Evolutionary conservation across 2,888 invertebrate species (phyloP), one percentile per base, ranked within the genome.

Genomic region (Itoplectis maculator): DNA sequence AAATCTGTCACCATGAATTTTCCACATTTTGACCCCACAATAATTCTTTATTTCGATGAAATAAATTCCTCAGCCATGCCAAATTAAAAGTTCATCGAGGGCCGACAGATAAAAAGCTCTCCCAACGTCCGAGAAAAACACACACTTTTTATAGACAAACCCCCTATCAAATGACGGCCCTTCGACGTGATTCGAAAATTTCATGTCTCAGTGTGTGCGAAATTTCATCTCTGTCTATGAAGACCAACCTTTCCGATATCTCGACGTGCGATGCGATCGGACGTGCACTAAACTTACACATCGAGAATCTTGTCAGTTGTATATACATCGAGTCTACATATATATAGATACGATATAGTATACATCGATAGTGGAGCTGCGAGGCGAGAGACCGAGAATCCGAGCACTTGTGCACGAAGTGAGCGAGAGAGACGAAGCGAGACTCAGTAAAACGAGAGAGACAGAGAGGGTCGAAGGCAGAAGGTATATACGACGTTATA

Each of bases 401-500:
- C 29, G 29, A 49, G 29, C 6, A 54, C 45, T 70, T 35, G 56
- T 20, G 54, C 45, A 49, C 35, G 68, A 61, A 56, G 15, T 5
- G 35, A 75, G 72, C 42, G 65, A 54, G 77, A 59, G 54, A 54
- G 20, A 54, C n/a, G n/a, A n/a, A n/a, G n/a, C n/a, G n/a, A n/a
- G n/a, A n/a, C n/a, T n/a, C n/a, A n/a, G n/a, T n/a, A n/a, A n/a
- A n/a, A n/a, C n/a, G n/a, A n/a, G 65, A 54, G 77, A 59, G 54
- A 54, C 15, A 54, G 35, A 74, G 40, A 42, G 75, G 68, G 13
- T 18, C 23, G 9, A 74, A 66, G 82, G 49, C 49, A 66, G 35
- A 75, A 42, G 35, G 29, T 42, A 35, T 29, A 23, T 51, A 51
- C 51, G 45, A 29, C 5, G 18, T 51, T 69, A 79, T 74, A 37